Evolutionary conservation across 2,888 invertebrate species (phyloP).

Genomic region (Anoplius nigerrimus): DNA sequence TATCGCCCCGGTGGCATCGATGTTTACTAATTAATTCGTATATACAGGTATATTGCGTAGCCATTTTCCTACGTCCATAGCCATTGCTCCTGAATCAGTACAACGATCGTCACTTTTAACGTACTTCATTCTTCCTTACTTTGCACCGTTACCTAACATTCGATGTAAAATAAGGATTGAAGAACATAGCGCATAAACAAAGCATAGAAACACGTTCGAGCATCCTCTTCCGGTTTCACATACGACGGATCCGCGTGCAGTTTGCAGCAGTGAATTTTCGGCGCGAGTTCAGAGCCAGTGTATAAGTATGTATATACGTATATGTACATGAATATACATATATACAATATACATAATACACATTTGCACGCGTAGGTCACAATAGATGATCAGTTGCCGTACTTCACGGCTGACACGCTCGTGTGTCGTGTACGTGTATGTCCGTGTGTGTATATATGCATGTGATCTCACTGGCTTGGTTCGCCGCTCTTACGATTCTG

Average conservation of each 20-base stretch:
- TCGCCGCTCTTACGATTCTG: too few relatives aligned
- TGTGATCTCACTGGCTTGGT: too few relatives aligned
- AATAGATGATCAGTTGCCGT: too few relatives aligned
- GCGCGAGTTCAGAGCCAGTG: constrained; percentile 38
- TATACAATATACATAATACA: not conserved
- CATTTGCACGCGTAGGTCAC: not conserved
- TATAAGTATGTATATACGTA: constrained; percentile 10
- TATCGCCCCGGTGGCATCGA: too few relatives aligned
- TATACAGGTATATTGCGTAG: too few relatives aligned
- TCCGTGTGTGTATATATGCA: not conserved
- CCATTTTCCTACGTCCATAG: too few relatives aligned
- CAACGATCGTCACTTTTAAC: not conserved
- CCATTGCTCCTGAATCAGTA: not conserved
- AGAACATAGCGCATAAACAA: not conserved
- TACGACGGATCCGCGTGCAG: constrained; percentile 46
- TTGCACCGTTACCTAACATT: too few relatives aligned
- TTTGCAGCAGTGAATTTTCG: constrained; percentile 49
- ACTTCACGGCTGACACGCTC: too few relatives aligned
- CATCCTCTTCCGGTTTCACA: constrained; percentile 42
- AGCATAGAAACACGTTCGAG: constrained; percentile 20
- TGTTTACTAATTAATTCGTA: too few relatives aligned
- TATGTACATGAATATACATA: constrained; percentile 7
- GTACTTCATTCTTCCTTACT: too few relatives aligned
- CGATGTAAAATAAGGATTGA: too few relatives aligned
- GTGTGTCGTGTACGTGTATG: not conserved